phyloP scores from a whole-genome alignment of 2,113 vertebrate species.

The Anolis sagrei region DNA sequence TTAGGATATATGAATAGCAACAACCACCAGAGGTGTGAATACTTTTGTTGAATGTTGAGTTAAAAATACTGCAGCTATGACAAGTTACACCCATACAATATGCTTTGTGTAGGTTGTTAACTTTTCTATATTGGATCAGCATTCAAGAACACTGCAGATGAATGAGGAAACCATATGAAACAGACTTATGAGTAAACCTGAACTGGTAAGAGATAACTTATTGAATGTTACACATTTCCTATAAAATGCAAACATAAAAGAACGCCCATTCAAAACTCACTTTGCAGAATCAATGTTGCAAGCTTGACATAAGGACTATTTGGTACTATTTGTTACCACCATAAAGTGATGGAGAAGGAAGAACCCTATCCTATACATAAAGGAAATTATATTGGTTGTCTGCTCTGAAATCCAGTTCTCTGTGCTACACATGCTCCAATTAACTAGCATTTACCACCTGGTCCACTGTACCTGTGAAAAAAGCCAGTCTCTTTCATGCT shows the following conservation, averaged over 20 bases:
- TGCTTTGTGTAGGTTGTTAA: too few relatives aligned
- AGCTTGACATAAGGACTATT: neutral
- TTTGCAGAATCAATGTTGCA: neutral
- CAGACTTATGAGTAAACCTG: neutral
- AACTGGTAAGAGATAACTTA: neutral
- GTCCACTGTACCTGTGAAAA: constrained; percentile 63
- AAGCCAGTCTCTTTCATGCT: constrained; percentile 62
- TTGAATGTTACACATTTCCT: neutral
- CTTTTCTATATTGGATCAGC: too few relatives aligned
- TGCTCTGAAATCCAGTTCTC: neutral
- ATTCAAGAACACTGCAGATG: neutral
- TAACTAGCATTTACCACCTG: constrained; percentile 62
- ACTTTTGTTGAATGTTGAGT: too few relatives aligned
- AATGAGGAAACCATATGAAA: neutral
- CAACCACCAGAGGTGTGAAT: too few relatives aligned
- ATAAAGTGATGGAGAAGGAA: neutral
- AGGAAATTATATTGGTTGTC: neutral
- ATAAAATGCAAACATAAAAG: neutral
- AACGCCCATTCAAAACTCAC: neutral
- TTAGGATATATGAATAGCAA: too few relatives aligned
- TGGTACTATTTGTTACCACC: neutral
- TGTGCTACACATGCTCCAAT: constrained; percentile 65
- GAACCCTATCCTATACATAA: neutral
- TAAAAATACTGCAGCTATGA: too few relatives aligned
- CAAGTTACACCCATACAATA: too few relatives aligned